Conservation (phyloP, 2,888 invertebrate genomes). For the Lordiphosa andalusiaca region DNA sequence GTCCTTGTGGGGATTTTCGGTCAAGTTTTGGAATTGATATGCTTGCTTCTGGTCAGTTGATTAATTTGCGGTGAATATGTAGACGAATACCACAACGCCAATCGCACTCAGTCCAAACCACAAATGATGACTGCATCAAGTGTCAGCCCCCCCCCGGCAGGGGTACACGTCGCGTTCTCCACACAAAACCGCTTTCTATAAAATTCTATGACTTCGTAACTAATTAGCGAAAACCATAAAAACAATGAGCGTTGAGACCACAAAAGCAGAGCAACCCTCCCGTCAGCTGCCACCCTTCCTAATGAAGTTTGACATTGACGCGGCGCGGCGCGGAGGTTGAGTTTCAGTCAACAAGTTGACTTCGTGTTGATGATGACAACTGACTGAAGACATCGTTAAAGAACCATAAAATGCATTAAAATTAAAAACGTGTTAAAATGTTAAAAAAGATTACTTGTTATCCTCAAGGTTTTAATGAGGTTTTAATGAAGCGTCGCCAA, state of each 20-base stretch:
- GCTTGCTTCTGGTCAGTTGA: constrained; percentile 15
- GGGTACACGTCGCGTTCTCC: too few species aligned
- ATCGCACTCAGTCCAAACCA: constrained; percentile 13
- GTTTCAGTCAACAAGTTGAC: constrained; percentile 63
- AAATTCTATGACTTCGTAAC: constrained; percentile 78
- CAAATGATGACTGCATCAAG: constrained; percentile 47
- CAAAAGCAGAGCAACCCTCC: constrained; percentile 35
- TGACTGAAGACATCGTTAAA: constrained; percentile 46
- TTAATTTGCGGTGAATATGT: constrained; percentile 27
- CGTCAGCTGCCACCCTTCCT: constrained; percentile 33
- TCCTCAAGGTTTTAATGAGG: constrained; percentile 55
- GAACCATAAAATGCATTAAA: constrained; percentile 74
- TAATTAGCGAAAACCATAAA: constrained; percentile 78
- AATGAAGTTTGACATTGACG: constrained; percentile 69
- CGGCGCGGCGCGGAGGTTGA: constrained; percentile 2
- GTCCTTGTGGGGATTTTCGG: constrained; percentile 11
- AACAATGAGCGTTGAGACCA: constrained; percentile 60
- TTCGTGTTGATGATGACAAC: constrained; percentile 31
- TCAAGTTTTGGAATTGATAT: constrained; percentile 19
- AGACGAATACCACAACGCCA: constrained; percentile 6
- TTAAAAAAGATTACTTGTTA: constrained; percentile 40
- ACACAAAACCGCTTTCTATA: constrained; percentile 51
- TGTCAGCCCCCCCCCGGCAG: constrained; percentile 4
- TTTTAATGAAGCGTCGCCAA: constrained; percentile 54
- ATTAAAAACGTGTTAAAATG: constrained; percentile 78